Evolutionary conservation across 2,113 vertebrate genomes (phyloP), one percentile per base, ranked within the genome.

Genomic region (Panthera tigris): DNA sequence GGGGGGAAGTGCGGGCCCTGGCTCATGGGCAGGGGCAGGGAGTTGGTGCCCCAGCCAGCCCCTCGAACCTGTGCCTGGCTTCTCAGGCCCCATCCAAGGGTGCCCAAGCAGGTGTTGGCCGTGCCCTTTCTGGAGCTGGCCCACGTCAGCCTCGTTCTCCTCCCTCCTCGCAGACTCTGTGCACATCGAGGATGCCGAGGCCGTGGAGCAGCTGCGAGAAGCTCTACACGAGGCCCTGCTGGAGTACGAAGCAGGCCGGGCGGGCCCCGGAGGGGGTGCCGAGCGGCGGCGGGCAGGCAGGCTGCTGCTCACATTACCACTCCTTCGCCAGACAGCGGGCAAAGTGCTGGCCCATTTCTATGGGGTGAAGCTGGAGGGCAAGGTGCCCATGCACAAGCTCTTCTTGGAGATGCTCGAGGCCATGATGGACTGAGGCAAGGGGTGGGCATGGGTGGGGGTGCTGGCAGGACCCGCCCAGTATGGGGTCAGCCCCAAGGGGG

Each of bases 361-460:
- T 94, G 99, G 99, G 98, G 99, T 99, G 98, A 99, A 99, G 98
- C 99, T 99, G 97, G 99, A 99, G 16, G 99, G 99, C 48, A 99
- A 99, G 33, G 99, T 99, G 79, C 99, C 99, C 98, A 99, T 99
- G 99, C 99, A 99, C 99, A 99, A 99, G 99, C 99, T 99, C 83
- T 99, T 99, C 98, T 98, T 99, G 98, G 99, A 99, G 98, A 99
- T 99, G 99, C 99, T 99, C 92, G 99, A 99, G 98, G 99, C 99
- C 98, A 99, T 99, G 99, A 99, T 99, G 99, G 99, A 99, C 98
- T 99, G 92, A 98, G 80, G 92, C 95, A 71, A 66, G 80, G 92
- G 97, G 92, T 89, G 94, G 94, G 92, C 57, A 63, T 8, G 80
- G 92, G 92, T 89, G 66, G 85, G 95, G 94, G 82, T 57, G 81